A percentile compares a stretch with the other conserved stretches of the same genome.
Evolutionary conservation across 2,888 invertebrate genomes (phyloP).

Genomic region (Cryptocheilus praepositus): DNA sequence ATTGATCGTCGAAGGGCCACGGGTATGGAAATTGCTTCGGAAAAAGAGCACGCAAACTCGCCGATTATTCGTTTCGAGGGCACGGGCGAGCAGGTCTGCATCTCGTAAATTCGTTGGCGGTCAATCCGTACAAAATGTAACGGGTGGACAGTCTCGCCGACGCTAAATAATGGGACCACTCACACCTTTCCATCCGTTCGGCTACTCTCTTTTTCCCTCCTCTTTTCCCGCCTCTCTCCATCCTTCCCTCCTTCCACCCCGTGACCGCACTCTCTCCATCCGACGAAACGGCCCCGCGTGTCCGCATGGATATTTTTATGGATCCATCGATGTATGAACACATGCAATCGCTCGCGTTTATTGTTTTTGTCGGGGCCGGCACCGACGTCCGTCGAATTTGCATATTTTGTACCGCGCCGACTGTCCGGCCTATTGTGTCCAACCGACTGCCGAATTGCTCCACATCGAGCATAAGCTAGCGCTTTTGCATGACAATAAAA

Average conservation of each 20-base stretch:
- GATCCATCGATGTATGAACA: conserved; percentile 70
- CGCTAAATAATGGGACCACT: conserved; percentile 59
- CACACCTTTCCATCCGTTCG: conserved; percentile 24
- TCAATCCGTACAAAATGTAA: conserved; percentile 47
- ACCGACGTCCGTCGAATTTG: conserved; percentile 65
- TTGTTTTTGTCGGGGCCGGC: conserved; percentile 67
- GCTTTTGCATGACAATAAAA: conserved; percentile 72
- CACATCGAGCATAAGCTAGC: conserved; percentile 68
- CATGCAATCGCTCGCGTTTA: conserved; percentile 70
- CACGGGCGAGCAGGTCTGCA: not conserved
- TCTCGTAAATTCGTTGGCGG: conserved; percentile 47
- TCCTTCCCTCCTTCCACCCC: conserved; percentile 8
- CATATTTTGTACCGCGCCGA: conserved; percentile 65
- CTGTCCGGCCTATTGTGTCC: conserved; percentile 67
- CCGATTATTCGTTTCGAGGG: too few species aligned
- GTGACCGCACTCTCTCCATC: too few species aligned
- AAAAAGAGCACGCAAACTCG: too few species aligned
- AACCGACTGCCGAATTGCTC: conserved; percentile 69
- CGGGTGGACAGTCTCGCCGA: conserved; percentile 49
- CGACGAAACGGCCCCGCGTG: conserved; percentile 34
- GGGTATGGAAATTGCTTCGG: too few species aligned
- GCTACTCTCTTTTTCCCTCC: not conserved
- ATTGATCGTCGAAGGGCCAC: too few species aligned
- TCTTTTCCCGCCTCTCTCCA: conserved; percentile 27
- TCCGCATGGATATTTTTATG: conserved; percentile 65